These are phyloP conservation scores for Limanda limanda DNA, from an alignment of 2,113 vertebrate species.

Conservation along the genomic window DNA sequence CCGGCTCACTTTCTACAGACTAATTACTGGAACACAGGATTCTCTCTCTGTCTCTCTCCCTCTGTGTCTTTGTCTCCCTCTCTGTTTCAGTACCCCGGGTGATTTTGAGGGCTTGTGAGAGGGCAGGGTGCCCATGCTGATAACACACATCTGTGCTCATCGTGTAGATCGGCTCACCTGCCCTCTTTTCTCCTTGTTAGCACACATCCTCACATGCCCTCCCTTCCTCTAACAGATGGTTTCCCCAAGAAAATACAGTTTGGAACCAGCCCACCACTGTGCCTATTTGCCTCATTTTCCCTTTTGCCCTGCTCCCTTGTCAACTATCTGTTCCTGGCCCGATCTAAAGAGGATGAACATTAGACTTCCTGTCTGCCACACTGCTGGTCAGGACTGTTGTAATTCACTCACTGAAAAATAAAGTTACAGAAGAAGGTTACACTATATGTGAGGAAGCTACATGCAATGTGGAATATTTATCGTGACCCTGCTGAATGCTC, in stretches of 20 bases:
- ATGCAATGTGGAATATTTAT: conserved; percentile 4
- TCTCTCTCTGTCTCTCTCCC: conserved; percentile 50
- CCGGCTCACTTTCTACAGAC: conserved; percentile 72
- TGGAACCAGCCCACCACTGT: conserved; percentile 49
- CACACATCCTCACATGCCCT: conserved; percentile 45
- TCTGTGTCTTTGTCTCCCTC: conserved; percentile 38
- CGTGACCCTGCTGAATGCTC: conserved; percentile 7
- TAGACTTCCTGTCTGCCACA: conserved; percentile 26
- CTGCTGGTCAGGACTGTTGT: conserved; percentile 46
- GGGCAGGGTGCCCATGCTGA: conserved; percentile 55
- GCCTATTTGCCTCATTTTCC: conserved; percentile 57
- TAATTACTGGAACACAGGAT: conserved; percentile 77
- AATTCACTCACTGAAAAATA: not conserved
- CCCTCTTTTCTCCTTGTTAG: conserved; percentile 65
- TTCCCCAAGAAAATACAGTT: conserved; percentile 53
- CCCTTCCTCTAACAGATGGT: conserved; percentile 48
- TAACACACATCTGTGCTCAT: conserved; percentile 50
- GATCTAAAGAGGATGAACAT: conserved; percentile 41
- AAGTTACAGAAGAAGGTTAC: too few species aligned
- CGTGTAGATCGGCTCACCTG: conserved; percentile 63
- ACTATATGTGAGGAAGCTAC: not conserved
- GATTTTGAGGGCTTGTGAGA: conserved; percentile 59
- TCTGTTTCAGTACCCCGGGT: conserved; percentile 40
- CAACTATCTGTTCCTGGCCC: conserved; percentile 46
- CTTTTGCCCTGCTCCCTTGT: conserved; percentile 18